Percentiles rank a stretch among this genome's conserved stretches.
Evolutionary conservation across 1,140 invertebrate genomes (phyloP).

Genomic region (Lordiphosa mommai): DNA sequence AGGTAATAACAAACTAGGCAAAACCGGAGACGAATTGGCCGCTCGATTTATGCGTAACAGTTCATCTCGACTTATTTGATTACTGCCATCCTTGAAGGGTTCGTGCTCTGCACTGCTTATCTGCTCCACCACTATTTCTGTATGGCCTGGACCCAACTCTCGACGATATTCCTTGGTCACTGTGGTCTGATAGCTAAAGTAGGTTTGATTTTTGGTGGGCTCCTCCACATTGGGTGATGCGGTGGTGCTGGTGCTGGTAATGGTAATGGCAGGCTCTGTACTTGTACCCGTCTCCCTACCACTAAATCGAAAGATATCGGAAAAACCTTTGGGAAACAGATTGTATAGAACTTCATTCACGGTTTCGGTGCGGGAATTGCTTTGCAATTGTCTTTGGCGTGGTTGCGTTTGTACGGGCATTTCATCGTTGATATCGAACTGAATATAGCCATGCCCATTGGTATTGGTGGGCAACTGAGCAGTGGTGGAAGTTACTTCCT

Average conservation of each 20-base stretch:
- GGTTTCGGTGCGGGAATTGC: conserved; percentile 42
- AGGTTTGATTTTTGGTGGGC: conserved; percentile 37
- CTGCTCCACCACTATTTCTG: conserved; percentile 69
- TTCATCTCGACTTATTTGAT: conserved; percentile 60
- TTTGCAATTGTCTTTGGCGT: conserved; percentile 16
- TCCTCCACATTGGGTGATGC: background rate
- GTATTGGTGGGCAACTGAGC: conserved; percentile 30
- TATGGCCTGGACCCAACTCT: conserved; percentile 61
- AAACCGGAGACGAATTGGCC: conserved; percentile 55
- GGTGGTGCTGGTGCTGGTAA: background rate
- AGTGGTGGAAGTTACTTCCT: background rate
- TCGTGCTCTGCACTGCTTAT: conserved; percentile 28
- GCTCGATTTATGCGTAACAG: conserved; percentile 67
- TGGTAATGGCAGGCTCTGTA: conserved; percentile 19
- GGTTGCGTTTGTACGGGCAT: conserved; percentile 15
- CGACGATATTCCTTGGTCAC: conserved; percentile 64
- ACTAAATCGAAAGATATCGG: conserved; percentile 72
- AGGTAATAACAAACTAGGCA: conserved; percentile 62
- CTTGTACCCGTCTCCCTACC: conserved; percentile 26
- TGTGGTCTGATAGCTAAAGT: conserved; percentile 58
- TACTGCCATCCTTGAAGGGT: conserved; percentile 53
- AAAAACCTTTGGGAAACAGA: conserved; percentile 73
- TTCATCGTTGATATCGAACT: conserved; percentile 61
- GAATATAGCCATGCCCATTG: conserved; percentile 66
- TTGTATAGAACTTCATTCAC: conserved; percentile 69